Base-by-base conservation (phyloP, 2,888 invertebrate genomes). In the Caenorhabditis becei region DNA sequence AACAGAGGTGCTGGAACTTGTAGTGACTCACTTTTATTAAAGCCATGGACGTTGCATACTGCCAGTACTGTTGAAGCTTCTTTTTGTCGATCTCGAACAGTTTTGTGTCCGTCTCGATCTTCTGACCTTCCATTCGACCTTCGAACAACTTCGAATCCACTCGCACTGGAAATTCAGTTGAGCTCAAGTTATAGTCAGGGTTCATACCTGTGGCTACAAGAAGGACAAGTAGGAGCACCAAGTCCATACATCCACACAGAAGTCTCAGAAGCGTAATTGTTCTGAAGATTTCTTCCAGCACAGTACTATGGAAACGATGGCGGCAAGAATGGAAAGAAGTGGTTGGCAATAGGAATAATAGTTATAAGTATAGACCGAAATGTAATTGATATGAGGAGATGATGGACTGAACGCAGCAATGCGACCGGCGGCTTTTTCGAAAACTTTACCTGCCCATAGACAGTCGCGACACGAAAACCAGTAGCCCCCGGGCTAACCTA, bases 51-150 rank as follows among this genome's bases (percentile, higher is more conserved):
- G 86, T 86, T 14, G 83, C 87, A 35, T 80, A 74, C 56, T 87
- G 84, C 86, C 85, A 87, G 24, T 85, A 70, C n/a, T 84, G 83
- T 24, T 83, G 82, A 20, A 88, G 63, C 26, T 86, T 83, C 14
- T 61, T 77, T 28, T 86, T 83, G 75, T 88, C 80, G 20, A 88
- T 54, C 37, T 84, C 83, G 83, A 78, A 86, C 4, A 80, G 14
- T 69, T 70, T 77, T 2, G 82, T 47, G 8, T 69, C 74, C n/a
- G 71, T 77, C 24, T 71, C 77, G 37, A 77, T 67, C 37, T 77
- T 77, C 63, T 47, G 67, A 53, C 59, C 61, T 44, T 79, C 66
- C 14, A 71, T 49, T 26, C 69, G 69, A 26, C 63, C 77, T 49
- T 69, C 69, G 69, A 77, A 69, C 14, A 77, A 14, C 37, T 77